phyloP scores from a whole-genome alignment of 2,113 vertebrate species.

The Emydocephalus ijimae region DNA sequence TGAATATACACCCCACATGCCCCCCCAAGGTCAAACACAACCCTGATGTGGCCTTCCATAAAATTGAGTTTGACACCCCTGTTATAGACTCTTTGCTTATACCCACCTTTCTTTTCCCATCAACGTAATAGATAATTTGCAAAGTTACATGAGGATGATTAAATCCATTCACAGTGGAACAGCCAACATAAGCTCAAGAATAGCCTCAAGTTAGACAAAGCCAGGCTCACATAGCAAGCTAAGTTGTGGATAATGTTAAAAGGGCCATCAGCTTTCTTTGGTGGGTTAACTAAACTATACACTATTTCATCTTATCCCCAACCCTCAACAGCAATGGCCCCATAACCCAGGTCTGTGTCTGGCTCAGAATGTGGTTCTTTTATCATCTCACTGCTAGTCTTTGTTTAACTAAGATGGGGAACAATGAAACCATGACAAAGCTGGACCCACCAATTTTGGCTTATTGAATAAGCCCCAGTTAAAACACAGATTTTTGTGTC shows the following conservation, averaged over 20 bases:
- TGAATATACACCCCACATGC: too few species aligned
- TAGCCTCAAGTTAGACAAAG: background rate
- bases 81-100: background rate
- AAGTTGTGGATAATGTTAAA: background rate
- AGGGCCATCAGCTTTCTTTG: background rate
- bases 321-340: background rate
- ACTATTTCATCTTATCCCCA: background rate
- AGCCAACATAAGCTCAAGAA: background rate
- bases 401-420: background rate
- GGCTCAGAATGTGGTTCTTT: background rate
- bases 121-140: background rate
- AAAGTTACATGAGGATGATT: background rate
- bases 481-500: background rate
- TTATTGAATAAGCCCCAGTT: background rate
- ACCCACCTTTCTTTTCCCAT: background rate
- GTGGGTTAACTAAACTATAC: background rate
- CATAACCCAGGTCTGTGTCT: background rate
- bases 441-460: background rate
- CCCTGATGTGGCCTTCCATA: too few species aligned
- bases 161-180: background rate
- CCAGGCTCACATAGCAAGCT: background rate
- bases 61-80: background rate
- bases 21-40: too few species aligned
- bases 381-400: background rate
- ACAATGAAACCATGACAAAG: background rate